Conservation (phyloP, 2,113 vertebrate genomes). For the Girardinichthys multiradiatus region DNA sequence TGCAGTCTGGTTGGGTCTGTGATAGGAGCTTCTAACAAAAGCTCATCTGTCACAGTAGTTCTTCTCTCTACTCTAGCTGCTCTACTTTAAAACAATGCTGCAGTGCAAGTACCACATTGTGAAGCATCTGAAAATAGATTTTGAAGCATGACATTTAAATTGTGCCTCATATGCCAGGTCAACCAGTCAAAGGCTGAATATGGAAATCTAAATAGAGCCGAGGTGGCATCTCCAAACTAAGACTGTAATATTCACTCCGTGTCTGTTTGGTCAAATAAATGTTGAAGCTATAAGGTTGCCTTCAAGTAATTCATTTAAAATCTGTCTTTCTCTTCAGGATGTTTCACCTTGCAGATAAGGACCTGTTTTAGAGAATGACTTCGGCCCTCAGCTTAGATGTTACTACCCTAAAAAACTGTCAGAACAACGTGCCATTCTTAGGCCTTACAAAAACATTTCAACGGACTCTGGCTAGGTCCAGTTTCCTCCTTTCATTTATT, state of each 20-base stretch:
- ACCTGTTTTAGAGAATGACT: too few relatives aligned
- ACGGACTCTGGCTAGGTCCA: too few relatives aligned
- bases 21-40: background rate
- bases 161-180: background rate
- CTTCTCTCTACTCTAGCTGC: background rate
- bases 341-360: too few relatives aligned
- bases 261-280: too few relatives aligned
- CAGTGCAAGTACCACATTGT: background rate
- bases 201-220: background rate
- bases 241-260: too few relatives aligned
- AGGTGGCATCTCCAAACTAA: too few relatives aligned
- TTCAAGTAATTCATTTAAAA: background rate
- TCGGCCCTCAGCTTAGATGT: background rate
- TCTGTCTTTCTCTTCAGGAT: too few relatives aligned
- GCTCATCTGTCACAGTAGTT: background rate
- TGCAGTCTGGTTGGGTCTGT: background rate
- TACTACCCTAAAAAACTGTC: background rate
- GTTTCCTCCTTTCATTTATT: too few relatives aligned
- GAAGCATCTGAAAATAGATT: background rate
- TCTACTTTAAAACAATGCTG: background rate
- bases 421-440: background rate
- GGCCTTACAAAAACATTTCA: too few relatives aligned
- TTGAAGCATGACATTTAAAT: background rate
- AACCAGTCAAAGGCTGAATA: too few relatives aligned
- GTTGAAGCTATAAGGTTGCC: background rate